Percentiles rank a stretch among this genome's conserved stretches.
phyloP scores from a whole-genome alignment of 2,113 vertebrate species.

The Oplegnathus fasciatus region DNA sequence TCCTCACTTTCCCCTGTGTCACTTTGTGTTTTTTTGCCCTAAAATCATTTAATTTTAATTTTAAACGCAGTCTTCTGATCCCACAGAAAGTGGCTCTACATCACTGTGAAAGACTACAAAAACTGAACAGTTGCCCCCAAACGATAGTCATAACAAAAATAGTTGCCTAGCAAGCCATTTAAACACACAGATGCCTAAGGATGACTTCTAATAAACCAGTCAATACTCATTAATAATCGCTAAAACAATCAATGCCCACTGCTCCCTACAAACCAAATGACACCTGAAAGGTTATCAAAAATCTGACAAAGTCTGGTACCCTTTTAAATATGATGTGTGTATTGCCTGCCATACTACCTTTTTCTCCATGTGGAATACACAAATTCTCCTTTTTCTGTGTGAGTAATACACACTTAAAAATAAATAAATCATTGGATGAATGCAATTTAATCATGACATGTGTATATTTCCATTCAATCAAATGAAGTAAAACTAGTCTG shows the following conservation, averaged over 20 bases:
- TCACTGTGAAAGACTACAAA: background rate
- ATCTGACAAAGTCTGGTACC: background rate
- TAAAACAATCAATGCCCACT: background rate
- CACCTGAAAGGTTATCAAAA: too few species aligned
- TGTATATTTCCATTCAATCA: too few species aligned
- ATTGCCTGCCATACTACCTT: too few species aligned
- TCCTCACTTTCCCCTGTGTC: background rate
- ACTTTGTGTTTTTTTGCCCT: background rate
- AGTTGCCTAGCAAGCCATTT: background rate
- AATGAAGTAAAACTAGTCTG: too few species aligned
- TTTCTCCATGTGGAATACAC: too few species aligned
- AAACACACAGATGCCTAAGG: background rate
- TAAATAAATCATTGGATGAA: too few species aligned
- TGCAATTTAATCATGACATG: too few species aligned
- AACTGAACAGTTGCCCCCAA: background rate
- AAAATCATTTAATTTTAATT: background rate
- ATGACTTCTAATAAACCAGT: background rate
- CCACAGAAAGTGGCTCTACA: background rate
- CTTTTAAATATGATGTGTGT: background rate
- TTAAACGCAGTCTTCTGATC: background rate
- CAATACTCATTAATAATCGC: background rate
- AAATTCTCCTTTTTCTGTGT: too few species aligned
- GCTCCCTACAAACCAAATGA: background rate
- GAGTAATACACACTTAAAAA: too few species aligned
- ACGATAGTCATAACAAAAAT: background rate